Percentiles rank a stretch among this genome's conserved stretches.
Conservation (phyloP, 2,797 vertebrate species). For the Gymnoscopelus microlampas region DNA sequence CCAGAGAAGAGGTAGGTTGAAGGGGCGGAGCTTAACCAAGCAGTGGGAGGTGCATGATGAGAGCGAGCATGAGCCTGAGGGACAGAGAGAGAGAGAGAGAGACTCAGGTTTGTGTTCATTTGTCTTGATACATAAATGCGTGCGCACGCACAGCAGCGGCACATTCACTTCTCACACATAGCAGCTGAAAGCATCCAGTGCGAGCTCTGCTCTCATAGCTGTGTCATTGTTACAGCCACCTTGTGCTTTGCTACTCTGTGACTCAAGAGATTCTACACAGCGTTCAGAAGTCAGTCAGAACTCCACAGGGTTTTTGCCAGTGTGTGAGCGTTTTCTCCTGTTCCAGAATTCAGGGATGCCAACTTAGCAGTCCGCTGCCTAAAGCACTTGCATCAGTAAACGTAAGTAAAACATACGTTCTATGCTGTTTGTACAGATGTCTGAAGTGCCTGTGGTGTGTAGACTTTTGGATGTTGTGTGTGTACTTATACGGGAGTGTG, state of each 20-base stretch:
- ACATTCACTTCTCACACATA: no score
- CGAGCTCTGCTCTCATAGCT: background rate
- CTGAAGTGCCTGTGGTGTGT: slow-evolving; percentile 18
- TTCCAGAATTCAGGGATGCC: slow-evolving; percentile 1
- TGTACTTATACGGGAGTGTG: slow-evolving; percentile 2
- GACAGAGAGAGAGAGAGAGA: slow-evolving; percentile 19
- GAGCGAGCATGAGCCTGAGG: no score
- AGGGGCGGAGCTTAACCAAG: slow-evolving; percentile 53
- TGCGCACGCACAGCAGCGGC: slow-evolving; percentile 8
- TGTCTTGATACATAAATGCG: slow-evolving; percentile 15
- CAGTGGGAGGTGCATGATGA: slow-evolving; percentile 38
- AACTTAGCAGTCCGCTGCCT: background rate
- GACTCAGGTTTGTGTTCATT: slow-evolving; percentile 58
- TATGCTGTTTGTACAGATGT: slow-evolving; percentile 24
- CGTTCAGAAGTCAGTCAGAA: background rate
- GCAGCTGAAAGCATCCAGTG: slow-evolving; percentile 9
- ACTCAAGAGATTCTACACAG: background rate
- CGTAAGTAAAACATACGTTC: slow-evolving; percentile 57
- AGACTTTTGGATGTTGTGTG: slow-evolving; percentile 1
- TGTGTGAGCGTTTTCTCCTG: background rate
- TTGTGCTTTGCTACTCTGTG: background rate
- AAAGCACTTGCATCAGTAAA: slow-evolving; percentile 11
- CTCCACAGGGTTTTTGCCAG: no score
- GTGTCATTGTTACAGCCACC: no score
- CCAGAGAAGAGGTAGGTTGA: background rate